A percentile compares a stretch with the other conserved stretches of the same genome.
phyloP scores from a whole-genome alignment of 2,888 invertebrate genomes.

The Lepetodrilus schrolli region DNA sequence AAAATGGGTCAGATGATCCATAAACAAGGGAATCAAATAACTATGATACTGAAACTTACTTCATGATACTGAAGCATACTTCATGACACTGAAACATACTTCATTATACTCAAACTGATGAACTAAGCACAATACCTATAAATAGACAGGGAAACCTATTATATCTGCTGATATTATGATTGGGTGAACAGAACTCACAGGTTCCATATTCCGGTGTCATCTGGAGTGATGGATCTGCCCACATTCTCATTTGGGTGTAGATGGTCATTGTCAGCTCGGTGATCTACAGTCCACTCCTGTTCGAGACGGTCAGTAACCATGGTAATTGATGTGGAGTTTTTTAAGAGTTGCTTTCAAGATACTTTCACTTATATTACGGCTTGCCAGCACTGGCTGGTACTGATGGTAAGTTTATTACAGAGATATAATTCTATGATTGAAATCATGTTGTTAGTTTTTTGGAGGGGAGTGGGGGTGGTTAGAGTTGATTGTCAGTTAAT shows the following conservation, averaged over 20 bases:
- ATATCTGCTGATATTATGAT: neutral
- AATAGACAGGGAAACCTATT: neutral
- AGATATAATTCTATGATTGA: too few species aligned
- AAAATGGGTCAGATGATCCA: too few species aligned
- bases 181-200: slow-evolving; percentile 63
- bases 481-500: too few species aligned
- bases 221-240: slow-evolving; percentile 63
- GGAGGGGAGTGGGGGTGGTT: too few species aligned
- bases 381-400: too few species aligned
- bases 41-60: neutral
- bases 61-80: neutral
- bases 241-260: slow-evolving; percentile 71
- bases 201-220: slow-evolving; percentile 63
- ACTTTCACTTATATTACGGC: too few species aligned
- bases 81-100: neutral
- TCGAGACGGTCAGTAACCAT: too few species aligned
- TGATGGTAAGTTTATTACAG: too few species aligned
- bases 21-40: too few species aligned
- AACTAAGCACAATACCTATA: neutral
- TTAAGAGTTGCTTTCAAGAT: too few species aligned
- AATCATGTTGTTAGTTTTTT: too few species aligned
- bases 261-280: slow-evolving; percentile 30
- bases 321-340: too few species aligned
- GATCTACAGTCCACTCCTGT: slow-evolving; percentile 54
- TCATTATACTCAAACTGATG: neutral